These are phyloP conservation scores for Ceratosolen fusciceps DNA, from an alignment of 1,140 invertebrate species.

Conservation along the genomic window DNA sequence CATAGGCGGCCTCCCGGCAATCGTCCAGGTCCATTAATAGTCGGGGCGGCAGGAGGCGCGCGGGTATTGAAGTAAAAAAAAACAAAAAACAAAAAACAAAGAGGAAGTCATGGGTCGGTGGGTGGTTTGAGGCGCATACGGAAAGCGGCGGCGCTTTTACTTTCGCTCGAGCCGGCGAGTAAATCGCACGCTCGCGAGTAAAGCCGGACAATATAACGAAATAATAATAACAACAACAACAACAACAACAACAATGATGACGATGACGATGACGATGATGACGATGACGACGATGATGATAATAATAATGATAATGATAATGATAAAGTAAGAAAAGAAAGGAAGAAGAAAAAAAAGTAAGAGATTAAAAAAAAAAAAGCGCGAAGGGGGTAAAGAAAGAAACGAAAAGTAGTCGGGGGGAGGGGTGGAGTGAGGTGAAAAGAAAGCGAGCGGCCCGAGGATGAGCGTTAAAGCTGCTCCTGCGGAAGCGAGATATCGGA, in stretches of 20 bases:
- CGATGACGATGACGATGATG: too few relatives aligned
- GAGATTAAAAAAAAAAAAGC: too few relatives aligned
- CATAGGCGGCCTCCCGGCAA: background rate
- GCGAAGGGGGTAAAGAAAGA: background rate
- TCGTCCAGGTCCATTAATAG: background rate
- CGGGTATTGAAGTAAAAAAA: too few relatives aligned
- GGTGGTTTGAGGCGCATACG: too few relatives aligned
- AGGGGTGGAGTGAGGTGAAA: background rate
- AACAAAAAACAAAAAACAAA: background rate
- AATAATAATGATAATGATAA: too few relatives aligned
- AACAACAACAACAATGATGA: too few relatives aligned
- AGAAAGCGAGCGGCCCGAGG: constrained; percentile 10
- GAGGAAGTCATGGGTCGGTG: background rate
- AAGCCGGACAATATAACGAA: background rate
- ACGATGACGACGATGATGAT: too few relatives aligned
- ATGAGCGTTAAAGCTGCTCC: background rate
- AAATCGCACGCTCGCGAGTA: background rate
- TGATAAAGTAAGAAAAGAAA: constrained; percentile 15
- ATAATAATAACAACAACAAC: too few relatives aligned
- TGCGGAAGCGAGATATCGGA: constrained; percentile 63
- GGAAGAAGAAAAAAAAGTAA: background rate
- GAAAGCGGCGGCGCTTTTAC: constrained; percentile 1
- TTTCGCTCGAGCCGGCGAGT: background rate
- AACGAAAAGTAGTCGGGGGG: background rate
- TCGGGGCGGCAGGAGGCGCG: too few relatives aligned